Base-by-base conservation (phyloP, 2,888 invertebrate genomes). In the Trilocha varians region DNA sequence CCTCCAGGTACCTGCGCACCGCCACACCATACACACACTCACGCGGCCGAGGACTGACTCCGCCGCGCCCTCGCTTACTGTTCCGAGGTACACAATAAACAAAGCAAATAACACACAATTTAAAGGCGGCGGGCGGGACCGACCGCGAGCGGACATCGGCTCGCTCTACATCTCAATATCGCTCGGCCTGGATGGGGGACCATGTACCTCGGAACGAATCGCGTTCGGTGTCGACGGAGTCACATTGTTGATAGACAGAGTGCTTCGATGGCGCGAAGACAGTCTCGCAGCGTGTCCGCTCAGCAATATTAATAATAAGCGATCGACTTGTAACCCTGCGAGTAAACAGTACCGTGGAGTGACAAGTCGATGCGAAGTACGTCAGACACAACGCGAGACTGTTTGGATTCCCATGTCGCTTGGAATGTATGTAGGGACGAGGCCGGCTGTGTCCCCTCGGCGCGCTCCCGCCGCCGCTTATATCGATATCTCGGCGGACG, bases 1-100 rank as follows among this genome's bases (percentile, higher is more conserved):
- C 88, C 88, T 96, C 95, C 87, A 96, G 88, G 87, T 93, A 94
- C 88, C 95, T 93, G 87, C 63, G 72, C 69, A 66, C 57, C 62
- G 56, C 62, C 61, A 57, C 61, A 62, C 56, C 55, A 54, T 56
- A 50, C 52, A 43, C 58, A 52, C 42, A 53, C 56, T 44, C 54
- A 50, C 50, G 53, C 53, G 48, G 52, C 60, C 46, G 53, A 62
- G 61, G 66, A 65, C 61, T 58, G 61, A 55, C 62, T 54, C 59
- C 67, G 59, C 61, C 59, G 62, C 65, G 65, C 63, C 72, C 69
- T 62, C 70, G 70, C 80, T 70, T 71, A 79, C 84, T 74, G 82
- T 86, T 85, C 87, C 87, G 87, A 87, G 87, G 87, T 87, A 87
- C 87, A 86, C 83, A 77, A 25, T 65, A 76, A 76, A 79, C 73